Base-by-base conservation (phyloP, 1,140 invertebrate genomes). In the Bombus picipes region DNA sequence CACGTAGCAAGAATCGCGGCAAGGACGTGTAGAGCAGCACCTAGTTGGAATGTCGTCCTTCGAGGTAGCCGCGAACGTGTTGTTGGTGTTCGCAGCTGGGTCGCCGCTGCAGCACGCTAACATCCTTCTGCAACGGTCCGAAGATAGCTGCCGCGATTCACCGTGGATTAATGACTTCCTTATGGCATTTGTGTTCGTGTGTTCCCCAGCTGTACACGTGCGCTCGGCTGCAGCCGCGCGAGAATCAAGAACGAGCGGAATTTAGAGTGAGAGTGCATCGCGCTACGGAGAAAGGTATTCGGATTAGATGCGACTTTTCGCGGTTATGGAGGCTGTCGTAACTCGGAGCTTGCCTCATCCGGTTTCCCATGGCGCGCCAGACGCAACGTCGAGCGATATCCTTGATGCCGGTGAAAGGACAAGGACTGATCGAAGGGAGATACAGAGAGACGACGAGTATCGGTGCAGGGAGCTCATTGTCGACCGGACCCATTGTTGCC, bases 91-190 rank as follows among this genome's bases (percentile, higher is more conserved):
- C 62, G 66, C 34, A 70, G 81, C 32, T 53, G 39, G 10, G 47
- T 53, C 47, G 47, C 47, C 18, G 47, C 47, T 53, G 47, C 47
- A 53, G 18, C 47, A 53, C 41, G 68, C 72, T 75, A 76, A 70
- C 76, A 62, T 89, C 74, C 47, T 88, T 89, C 77, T 62, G 88
- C 86, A 65, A 12, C 71, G 70, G 74, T 78, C 82, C 78, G 88
- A 88, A 88, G 87, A 89, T 87, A 87, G 87, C 77, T 70, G 65
- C 73, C 37, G 73, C 79, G 77, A 80, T 77, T 81, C 78, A 22
- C 72, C 39, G 77, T 18, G 75, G 83, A 89, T 89, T 86, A 88
- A 89, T 81, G 87, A 88, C 87, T 89, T 89, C 87, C 87, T 89
- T 53, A 72, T 86, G 83, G 84, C 71, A 65, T 88, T 83, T 81